Percentiles rank a stretch among this genome's conserved stretches.
Conservation (phyloP, 2,888 invertebrate genomes). For the Caenorhabditis zanzibari region DNA sequence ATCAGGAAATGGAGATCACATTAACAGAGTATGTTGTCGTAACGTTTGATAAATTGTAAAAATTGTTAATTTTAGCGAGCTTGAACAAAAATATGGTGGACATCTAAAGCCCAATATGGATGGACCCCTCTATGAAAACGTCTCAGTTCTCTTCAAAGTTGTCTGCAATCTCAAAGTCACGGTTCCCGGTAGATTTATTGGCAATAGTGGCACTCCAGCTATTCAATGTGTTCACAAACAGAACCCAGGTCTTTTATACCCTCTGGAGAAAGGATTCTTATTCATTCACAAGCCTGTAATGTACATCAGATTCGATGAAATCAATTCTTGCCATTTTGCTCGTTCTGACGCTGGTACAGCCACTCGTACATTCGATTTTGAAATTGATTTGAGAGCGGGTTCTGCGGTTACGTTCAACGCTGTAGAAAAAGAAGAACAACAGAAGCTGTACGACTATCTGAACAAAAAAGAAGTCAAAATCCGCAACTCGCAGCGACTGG, state of each 20-base stretch:
- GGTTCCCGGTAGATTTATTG: constrained; percentile 93
- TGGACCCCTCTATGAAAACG: constrained; percentile 95
- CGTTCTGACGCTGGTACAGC: constrained; percentile 84
- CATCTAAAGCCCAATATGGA: constrained; percentile 93
- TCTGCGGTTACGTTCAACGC: constrained; percentile 95
- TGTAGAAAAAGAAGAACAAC: constrained; percentile 98
- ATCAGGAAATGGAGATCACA: constrained; percentile 92
- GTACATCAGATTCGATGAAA: constrained; percentile 95
- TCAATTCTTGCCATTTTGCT: constrained; percentile 85
- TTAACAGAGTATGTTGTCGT: constrained; percentile 89
- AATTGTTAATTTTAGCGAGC: constrained; percentile 86
- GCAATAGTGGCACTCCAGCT: constrained; percentile 88
- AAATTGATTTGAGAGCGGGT: constrained; percentile 91
- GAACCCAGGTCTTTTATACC: constrained; percentile 96
- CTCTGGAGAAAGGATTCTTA: constrained; percentile 95
- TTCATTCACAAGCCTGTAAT: constrained; percentile 99
- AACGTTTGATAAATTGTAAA: background rate
- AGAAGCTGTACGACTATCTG: constrained; percentile 95
- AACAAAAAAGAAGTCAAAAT: constrained; percentile 93
- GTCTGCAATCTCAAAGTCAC: constrained; percentile 95
- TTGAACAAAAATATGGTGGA: constrained; percentile 92
- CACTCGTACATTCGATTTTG: constrained; percentile 86
- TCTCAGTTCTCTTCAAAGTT: constrained; percentile 97
- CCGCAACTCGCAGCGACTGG: constrained; percentile 71
- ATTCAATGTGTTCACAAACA: constrained; percentile 98